These are phyloP conservation scores for Zoanthus sociatus DNA, from an alignment of 92 coral and sea anemone species.

Conservation along the genomic window DNA sequence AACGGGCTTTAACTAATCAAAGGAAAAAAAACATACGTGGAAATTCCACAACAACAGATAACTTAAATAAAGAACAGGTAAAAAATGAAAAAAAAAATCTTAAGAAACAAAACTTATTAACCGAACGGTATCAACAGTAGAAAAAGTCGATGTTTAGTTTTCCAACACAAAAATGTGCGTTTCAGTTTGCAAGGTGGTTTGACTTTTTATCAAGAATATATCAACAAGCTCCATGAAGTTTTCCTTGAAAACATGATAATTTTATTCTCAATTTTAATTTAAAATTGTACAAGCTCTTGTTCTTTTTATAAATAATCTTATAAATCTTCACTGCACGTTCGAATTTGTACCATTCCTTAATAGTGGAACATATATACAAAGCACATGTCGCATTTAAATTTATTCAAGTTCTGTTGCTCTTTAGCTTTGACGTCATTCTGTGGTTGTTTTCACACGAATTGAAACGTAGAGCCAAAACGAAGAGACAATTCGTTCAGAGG, in stretches of 20 bases:
- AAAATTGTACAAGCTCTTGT: conserved; percentile 16
- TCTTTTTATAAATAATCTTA: conserved; percentile 62
- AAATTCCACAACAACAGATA: too few relatives aligned
- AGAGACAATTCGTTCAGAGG: conserved; percentile 36
- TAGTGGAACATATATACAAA: neutral
- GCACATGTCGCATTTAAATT: conserved; percentile 37
- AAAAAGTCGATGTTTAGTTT: too few relatives aligned
- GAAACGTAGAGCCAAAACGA: neutral
- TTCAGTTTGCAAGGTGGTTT: neutral
- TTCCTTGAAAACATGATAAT: conserved; percentile 5
- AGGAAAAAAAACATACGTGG: too few relatives aligned
- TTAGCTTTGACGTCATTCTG: conserved; percentile 40
- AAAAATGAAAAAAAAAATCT: too few relatives aligned
- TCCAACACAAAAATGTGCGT: too few relatives aligned
- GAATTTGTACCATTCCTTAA: conserved; percentile 21
- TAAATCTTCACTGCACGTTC: conserved; percentile 37
- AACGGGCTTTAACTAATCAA: too few relatives aligned
- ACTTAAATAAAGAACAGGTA: too few relatives aligned
- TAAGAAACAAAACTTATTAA: too few relatives aligned
- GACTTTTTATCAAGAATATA: neutral
- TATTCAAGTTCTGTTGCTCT: neutral
- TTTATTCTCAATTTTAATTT: conserved; percentile 33
- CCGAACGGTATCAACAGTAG: too few relatives aligned
- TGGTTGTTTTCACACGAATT: conserved; percentile 3
- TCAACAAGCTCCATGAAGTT: neutral